Base-by-base conservation (phyloP, 2,113 vertebrate genomes). In the Austrofundulus limnaeus region DNA sequence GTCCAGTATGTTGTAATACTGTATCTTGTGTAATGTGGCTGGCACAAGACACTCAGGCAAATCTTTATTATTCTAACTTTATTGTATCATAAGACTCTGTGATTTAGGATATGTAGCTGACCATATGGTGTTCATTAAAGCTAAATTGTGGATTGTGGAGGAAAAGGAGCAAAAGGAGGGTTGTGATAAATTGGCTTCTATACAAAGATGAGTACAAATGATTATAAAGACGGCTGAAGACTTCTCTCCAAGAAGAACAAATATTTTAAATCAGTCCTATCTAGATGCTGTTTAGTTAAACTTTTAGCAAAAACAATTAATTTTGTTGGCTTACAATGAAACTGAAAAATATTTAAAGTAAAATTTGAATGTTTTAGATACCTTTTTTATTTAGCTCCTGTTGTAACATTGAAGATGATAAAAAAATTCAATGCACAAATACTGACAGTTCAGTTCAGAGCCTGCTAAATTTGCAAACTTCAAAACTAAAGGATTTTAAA, bases 61-160 rank as follows among this genome's bases (percentile, higher is more conserved):
- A 28, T 28, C 25, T 4, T 28, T 28, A 28, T 28, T 28, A 28
- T 28, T 28, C 25, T 34, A 34, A 34, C 31, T 34, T 34, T 34
- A 34, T 34, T 34, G 31, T 34, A 34, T 10, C 10, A 34, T 5
- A 34, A 7, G 25, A 9, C 5, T 34, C 31, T 37, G 52, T 66
- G 76, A 46, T 66, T 72, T 41, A n/a, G 54, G 55, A 75, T 70
- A 20, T 70, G 45, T 70, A 70, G 57, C 53, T 49, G 61, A 39
- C 56, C 79, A 82, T 84, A 70, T 86, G 74, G 61, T 52, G n/a
- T 46, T 58, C 58, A 68, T 78, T 66, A 75, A 12, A 19, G 34
- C 39, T 66, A 77, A 73, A 28, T n/a, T n/a, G n/a, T n/a, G n/a
- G n/a, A n/a, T n/a, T n/a, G n/a, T n/a, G n/a, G n/a, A n/a, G n/a